Percentiles rank a stretch among this genome's conserved stretches.
phyloP scores from a whole-genome alignment of 2,888 invertebrate species.

The Ormyrus labotus region DNA sequence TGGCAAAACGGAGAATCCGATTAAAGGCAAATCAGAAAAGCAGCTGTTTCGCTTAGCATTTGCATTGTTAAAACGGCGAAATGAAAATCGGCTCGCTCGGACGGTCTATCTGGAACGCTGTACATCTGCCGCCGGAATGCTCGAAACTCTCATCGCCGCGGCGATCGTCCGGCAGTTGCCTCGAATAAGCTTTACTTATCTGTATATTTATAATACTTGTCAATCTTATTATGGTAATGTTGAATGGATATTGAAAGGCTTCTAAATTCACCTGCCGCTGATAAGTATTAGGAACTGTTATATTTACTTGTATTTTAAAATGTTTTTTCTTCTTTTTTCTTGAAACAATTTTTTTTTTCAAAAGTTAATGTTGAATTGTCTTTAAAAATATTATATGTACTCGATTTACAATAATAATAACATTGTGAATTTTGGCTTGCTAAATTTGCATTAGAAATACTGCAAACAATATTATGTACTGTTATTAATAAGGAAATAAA shows the following conservation, averaged over 20 bases:
- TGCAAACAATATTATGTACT: no score
- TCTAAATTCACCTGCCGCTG: background rate
- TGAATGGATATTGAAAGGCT: background rate
- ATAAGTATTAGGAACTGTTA: no score
- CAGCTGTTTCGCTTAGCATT: slow-evolving; percentile 26
- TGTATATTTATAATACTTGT: slow-evolving; percentile 15
- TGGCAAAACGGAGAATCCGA: slow-evolving; percentile 2
- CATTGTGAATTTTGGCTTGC: no score
- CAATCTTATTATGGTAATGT: background rate
- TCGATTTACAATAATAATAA: no score
- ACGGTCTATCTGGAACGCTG: background rate
- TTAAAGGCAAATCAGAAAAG: background rate
- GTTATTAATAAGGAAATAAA: no score
- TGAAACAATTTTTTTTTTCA: no score
- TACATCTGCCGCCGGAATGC: slow-evolving; percentile 46
- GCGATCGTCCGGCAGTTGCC: background rate
- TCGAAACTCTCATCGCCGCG: background rate
- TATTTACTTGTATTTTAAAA: no score
- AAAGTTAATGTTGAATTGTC: no score
- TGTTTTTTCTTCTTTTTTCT: no score
- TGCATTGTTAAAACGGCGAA: slow-evolving; percentile 21
- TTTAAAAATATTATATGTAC: no score
- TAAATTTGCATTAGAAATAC: no score
- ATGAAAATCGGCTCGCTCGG: background rate
- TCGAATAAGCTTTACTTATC: slow-evolving; percentile 4